Conservation (phyloP, 2,888 invertebrate genomes). For the Crematogaster levior region DNA sequence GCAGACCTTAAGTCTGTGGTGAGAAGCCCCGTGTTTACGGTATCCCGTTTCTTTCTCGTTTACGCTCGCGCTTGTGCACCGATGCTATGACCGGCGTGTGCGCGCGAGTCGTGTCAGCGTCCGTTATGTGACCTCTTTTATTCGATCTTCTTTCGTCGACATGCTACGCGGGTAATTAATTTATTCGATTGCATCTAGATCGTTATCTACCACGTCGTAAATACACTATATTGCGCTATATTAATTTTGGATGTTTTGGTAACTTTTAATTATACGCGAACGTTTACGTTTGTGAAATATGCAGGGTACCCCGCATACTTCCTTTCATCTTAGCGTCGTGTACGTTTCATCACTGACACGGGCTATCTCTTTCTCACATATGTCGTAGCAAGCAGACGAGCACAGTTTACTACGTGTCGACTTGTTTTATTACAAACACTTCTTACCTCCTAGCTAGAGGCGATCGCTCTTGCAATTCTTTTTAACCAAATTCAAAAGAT, state of each 20-base stretch:
- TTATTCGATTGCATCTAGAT: conserved; percentile 6
- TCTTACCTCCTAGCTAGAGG: background rate
- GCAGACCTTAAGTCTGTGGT: conserved; percentile 82
- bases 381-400: conserved; percentile 43
- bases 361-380: conserved; percentile 45
- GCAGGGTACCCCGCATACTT: background rate
- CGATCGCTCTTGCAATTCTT: background rate
- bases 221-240: background rate
- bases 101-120: conserved; percentile 30
- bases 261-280: conserved; percentile 11
- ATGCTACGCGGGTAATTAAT: background rate
- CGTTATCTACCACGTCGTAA: conserved; percentile 5
- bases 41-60: conserved; percentile 82
- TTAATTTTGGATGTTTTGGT: background rate
- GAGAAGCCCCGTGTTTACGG: conserved; percentile 82
- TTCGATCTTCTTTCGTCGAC: background rate
- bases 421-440: conserved; percentile 67
- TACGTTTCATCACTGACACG: conserved; percentile 32
- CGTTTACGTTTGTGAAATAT: background rate
- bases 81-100: conserved; percentile 24
- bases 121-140: conserved; percentile 57
- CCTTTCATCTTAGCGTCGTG: conserved; percentile 12
- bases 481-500: background rate
- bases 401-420: conserved; percentile 48
- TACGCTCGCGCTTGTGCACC: conserved; percentile 68